Percentiles rank a stretch among this genome's conserved stretches.
These are phyloP conservation scores for Chelonus formosanus DNA, from an alignment of 2,888 invertebrate species.

Conservation along the genomic window DNA sequence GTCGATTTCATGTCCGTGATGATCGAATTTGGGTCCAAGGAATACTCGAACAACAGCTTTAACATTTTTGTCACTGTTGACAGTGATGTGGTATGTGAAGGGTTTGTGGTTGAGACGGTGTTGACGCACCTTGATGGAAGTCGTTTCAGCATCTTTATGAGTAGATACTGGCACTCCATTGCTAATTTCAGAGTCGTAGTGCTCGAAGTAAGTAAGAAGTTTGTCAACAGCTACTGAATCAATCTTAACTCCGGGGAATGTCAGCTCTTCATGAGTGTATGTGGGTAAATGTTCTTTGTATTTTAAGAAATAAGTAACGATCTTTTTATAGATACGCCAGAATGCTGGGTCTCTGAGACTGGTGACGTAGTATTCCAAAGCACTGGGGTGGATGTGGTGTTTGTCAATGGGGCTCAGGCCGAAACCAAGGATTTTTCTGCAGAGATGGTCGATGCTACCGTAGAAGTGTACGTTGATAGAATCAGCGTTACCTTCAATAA, in stretches of 20 bases:
- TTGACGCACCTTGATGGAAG: conserved; percentile 72
- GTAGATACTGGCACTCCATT: conserved; percentile 63
- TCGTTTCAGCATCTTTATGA: conserved; percentile 64
- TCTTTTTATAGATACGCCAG: conserved; percentile 73
- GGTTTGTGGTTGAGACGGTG: conserved; percentile 76
- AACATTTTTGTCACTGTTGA: conserved; percentile 70
- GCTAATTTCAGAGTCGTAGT: conserved; percentile 71
- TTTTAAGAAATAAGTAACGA: conserved; percentile 66
- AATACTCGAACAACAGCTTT: conserved; percentile 73
- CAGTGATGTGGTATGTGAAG: conserved; percentile 71
- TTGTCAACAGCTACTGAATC: conserved; percentile 73
- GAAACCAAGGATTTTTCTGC: conserved; percentile 65
- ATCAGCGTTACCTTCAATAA: conserved; percentile 67
- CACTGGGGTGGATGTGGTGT: conserved; percentile 67
- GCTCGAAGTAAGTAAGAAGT: conserved; percentile 75
- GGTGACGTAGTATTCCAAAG: conserved; percentile 72
- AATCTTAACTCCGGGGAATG: conserved; percentile 71
- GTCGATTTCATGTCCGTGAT: conserved; percentile 67
- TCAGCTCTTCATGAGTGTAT: conserved; percentile 71
- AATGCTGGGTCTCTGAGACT: conserved; percentile 74
- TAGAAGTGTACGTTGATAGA: conserved; percentile 63
- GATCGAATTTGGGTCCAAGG: conserved; percentile 75
- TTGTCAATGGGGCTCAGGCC: conserved; percentile 54
- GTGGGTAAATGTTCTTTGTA: conserved; percentile 68
- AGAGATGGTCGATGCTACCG: conserved; percentile 68